Base-by-base conservation (phyloP, 2,113 vertebrate species). In the Spermophilus dauricus region DNA sequence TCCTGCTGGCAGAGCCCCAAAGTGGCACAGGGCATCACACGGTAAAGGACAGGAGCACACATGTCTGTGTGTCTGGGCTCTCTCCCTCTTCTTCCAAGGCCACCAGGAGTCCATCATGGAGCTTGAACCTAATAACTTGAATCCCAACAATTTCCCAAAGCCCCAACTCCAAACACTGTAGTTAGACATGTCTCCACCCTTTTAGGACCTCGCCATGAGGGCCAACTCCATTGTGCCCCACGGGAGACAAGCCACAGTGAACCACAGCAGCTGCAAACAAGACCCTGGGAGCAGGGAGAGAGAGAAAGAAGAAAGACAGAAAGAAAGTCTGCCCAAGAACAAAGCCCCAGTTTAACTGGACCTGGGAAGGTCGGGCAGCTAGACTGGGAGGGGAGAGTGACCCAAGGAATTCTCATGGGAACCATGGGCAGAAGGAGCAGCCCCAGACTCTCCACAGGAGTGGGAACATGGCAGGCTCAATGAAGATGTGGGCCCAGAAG, bases 241-340 rank as follows among this genome's bases (percentile, higher is more conserved):
- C 1, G 5, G 39, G 42, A 34, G 9, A 65, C 39, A 4, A 22
- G 4, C 17, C 2, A 8, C 6, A 69, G 7, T 32, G 32, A 20
- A 7, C 39, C 28, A 28, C 39, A 32, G 58, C 58, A 67, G 63
- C 63, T 65, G 9, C 58, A 32, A 26, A 18, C 37, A 20, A 17
- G 37, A 56, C 26, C 1, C 9, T 1, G 14, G 61, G 39, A 24
- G 18, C 5, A 10, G 16, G 42, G 34, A 20, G 67, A 32, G 8
- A 22, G 39, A 5, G 28, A 0, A 13, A 0, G 1, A 16, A 0
- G 14, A 6, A 16, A 14, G 5, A 5, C 5, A 1, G 28, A 8
- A 4, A 26, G 53, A 11, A 30, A 1, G 30, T 4, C 0, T 0
- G 1, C 39, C 56, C n/a, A 56, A 32, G 42, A 53, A 7, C 22